Evolutionary conservation across 2,888 invertebrate species (phyloP).

Genomic region (Leptarthrus brevirostris): DNA sequence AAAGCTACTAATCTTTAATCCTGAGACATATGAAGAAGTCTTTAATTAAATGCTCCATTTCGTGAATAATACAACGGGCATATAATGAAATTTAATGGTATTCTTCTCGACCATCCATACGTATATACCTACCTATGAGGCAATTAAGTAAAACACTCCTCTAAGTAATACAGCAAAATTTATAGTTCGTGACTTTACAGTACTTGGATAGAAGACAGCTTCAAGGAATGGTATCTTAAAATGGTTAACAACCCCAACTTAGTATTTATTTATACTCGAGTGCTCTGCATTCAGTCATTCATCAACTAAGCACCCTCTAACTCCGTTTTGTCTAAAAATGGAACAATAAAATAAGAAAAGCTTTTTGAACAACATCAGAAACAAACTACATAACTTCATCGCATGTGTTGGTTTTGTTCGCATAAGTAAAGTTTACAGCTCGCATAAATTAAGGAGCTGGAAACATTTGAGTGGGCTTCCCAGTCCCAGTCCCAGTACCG

Average conservation of each 20-base stretch:
- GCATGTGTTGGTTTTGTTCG: background rate
- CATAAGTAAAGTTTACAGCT: slow-evolving; percentile 9
- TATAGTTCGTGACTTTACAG: too few relatives aligned
- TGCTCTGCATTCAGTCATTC: slow-evolving; percentile 19
- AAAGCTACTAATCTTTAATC: too few relatives aligned
- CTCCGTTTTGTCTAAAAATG: background rate
- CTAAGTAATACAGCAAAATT: too few relatives aligned
- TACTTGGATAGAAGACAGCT: too few relatives aligned
- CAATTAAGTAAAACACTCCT: too few relatives aligned
- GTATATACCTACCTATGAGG: too few relatives aligned
- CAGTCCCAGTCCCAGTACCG: too few relatives aligned
- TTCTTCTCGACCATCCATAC: too few relatives aligned
- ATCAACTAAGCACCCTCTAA: slow-evolving; percentile 30
- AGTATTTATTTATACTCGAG: slow-evolving; percentile 23
- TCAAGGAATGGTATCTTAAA: slow-evolving; percentile 9
- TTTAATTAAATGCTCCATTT: too few relatives aligned
- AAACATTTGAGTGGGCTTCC: background rate
- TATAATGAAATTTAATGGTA: too few relatives aligned
- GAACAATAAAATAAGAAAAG: slow-evolving; percentile 18
- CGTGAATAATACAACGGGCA: too few relatives aligned
- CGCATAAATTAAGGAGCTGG: slow-evolving; percentile 25
- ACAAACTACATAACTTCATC: slow-evolving; percentile 22
- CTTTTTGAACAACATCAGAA: slow-evolving; percentile 18
- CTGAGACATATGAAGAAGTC: too few relatives aligned
- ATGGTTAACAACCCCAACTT: slow-evolving; percentile 39